phyloP scores from a whole-genome alignment of 2,113 vertebrate species.

The Zosterops japonicus region DNA sequence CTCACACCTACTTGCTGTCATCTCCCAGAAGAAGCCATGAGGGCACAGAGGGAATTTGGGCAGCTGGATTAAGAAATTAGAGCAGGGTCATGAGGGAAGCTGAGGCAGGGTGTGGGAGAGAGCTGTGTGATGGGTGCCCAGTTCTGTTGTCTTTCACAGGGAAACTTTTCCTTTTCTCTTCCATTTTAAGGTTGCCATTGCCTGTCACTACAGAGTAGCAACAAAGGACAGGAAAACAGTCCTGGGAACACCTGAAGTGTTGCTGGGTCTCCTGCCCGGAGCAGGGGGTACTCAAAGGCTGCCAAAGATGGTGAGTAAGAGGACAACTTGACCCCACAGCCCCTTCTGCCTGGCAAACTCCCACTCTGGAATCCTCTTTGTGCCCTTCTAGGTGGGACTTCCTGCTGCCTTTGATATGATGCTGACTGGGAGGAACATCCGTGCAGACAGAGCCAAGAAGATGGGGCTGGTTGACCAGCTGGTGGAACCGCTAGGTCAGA shows the following conservation, averaged over 20 bases:
- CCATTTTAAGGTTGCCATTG: slow-evolving; percentile 85
- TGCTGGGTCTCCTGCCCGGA: slow-evolving; percentile 92
- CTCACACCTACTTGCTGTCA: background rate
- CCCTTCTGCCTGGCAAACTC: background rate
- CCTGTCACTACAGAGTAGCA: slow-evolving; percentile 95
- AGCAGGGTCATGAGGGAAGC: background rate
- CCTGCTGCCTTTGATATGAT: slow-evolving; percentile 94
- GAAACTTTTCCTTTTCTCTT: background rate
- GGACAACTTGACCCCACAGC: rapidly evolving
- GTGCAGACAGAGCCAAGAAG: slow-evolving; percentile 93
- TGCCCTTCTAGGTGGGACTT: slow-evolving; percentile 81
- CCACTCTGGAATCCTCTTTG: background rate
- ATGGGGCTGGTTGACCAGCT: slow-evolving; percentile 94
- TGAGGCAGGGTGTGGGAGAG: background rate
- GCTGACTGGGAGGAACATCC: slow-evolving; percentile 92
- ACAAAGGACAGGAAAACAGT: slow-evolving; percentile 93
- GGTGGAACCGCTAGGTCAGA: slow-evolving; percentile 89
- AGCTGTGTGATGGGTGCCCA: background rate
- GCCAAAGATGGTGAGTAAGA: slow-evolving; percentile 88
- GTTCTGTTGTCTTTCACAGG: background rate
- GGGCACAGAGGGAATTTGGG: background rate
- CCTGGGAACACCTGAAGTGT: slow-evolving; percentile 88
- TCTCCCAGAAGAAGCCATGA: background rate
- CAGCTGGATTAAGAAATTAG: background rate
- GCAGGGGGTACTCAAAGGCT: slow-evolving; percentile 94